Percentiles rank a stretch among this genome's conserved stretches.
Conservation (phyloP, 2,888 invertebrate genomes). For the Xanthia togata region DNA sequence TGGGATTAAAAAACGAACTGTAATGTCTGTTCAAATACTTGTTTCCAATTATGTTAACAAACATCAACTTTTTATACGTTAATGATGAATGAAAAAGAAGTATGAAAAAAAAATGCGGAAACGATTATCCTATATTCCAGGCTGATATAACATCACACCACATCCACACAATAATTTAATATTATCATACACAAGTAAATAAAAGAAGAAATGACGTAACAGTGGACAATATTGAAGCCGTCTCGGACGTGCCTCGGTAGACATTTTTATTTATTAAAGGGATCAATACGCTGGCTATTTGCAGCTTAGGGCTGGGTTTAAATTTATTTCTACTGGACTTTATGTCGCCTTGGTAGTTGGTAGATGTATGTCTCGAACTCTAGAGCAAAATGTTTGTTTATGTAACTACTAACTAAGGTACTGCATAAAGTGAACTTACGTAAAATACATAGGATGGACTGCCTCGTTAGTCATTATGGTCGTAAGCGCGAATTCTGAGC, state of each 20-base stretch:
- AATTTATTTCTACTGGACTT: slow-evolving; percentile 33
- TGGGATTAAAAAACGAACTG: no score
- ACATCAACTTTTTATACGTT: background rate
- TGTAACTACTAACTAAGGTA: no score
- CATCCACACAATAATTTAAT: slow-evolving; percentile 8
- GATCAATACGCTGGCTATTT: slow-evolving; percentile 42
- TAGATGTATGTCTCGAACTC: background rate
- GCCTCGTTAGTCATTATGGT: background rate
- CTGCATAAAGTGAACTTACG: background rate
- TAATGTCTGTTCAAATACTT: no score
- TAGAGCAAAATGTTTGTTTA: background rate
- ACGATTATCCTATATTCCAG: background rate
- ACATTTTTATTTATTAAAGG: slow-evolving; percentile 49
- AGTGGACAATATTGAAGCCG: slow-evolving; percentile 41
- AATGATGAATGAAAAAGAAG: no score
- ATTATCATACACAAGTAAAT: slow-evolving; percentile 28
- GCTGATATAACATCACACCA: background rate
- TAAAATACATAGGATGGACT: no score
- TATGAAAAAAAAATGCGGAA: background rate
- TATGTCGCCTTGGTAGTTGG: background rate
- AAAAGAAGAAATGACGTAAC: slow-evolving; percentile 29
- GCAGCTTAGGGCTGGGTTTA: slow-evolving; percentile 22
- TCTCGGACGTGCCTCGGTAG: slow-evolving; percentile 20
- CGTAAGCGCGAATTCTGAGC: background rate
- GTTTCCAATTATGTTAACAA: background rate